Evolutionary conservation across 2,113 vertebrate genomes (phyloP), one percentile per base, ranked within the genome.

Genomic region (Sterrhoptilus dennistouni): DNA sequence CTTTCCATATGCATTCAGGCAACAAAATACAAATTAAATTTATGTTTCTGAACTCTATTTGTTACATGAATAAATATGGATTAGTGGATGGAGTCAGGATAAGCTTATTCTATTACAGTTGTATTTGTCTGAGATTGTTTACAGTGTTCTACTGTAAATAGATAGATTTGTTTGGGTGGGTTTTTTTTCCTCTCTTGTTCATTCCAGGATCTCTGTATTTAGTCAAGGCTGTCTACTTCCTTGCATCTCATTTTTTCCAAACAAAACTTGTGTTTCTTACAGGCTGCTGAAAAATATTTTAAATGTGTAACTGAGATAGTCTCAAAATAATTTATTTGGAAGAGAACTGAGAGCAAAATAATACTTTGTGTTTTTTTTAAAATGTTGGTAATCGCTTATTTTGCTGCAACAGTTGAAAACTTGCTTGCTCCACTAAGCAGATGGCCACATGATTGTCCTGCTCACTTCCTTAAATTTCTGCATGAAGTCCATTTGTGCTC

Each of bases 1-100:
- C 5, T 78, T 64, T 91, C 87, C 38, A 21, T 75, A 87, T 25
- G 25, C 33, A 66, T 74, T 81, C 4, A 2, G n/a, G 36, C 42
- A 57, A 86, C 22, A 70, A 87, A 8, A 35, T 60, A 78, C 17
- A 82, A 92, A 95, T 80, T 40, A 83, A 65, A 84, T 89, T 59
- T 66, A 35, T 5, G 2, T 75, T 86, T 89, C 59, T 87, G 42
- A 92, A 91, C 64, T 74, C 33, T 86, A 29, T 64, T 86, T 85
- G 44, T 77, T 89, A 74, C 25, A 60, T 59, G 29, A 93, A 27
- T 61, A 95, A 77, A 28, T 83, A 88, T 28, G 35, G 68, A 92
- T 92, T 63, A 90, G 28, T 78, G 64, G 35, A 89, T 47, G 70
- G 54, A 88, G 71, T 74, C 20, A 59, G 33, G 60, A 74, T 86